Evolutionary conservation across 1,140 invertebrate genomes (phyloP), one percentile per base, ranked within the genome.

Genomic region (Sinonovacula constricta): DNA sequence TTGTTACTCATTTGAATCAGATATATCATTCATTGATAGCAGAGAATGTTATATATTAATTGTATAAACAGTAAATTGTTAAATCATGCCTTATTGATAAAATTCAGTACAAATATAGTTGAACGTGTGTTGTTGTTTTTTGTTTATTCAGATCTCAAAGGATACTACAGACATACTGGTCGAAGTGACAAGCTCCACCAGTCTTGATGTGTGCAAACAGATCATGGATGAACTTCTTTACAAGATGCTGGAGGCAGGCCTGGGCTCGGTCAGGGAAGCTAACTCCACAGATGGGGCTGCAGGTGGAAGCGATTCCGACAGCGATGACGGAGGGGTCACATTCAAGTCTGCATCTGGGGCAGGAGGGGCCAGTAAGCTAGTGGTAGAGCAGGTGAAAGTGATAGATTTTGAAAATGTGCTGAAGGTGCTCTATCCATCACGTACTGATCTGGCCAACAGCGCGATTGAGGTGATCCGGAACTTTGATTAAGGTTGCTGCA

Each of bases 381-480:
- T 90, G 15, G 90, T 95, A 14, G 92, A 94, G 82, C 94, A 96
- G 92, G 93, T 96, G 0, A 94, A 93, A 91, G 91, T 95, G 28
- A 92, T 95, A 12, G 94, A 95, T 87, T 82, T 90, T 1, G 93
- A 95, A 70, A 94, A 94, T 7, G 93, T 94, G 71, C 86, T 96
- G 80, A 94, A 94, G 87, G 92, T 93, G 24, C 92, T 96, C 3
- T 96, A 95, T 91, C 95, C 95, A n/a, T 95, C 95, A 0, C 92
- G 94, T 84, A 92, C 92, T 10, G 95, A 96, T 90, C 92, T 95
- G 30, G 36, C 78, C 22, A 81, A 82, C 26, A 88, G 89, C 22
- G 66, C 63, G 14, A 87, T 83, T 54, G 60, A 77, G 15, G 87
- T 90, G 1, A 72, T 82, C 1, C 79, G 89, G 63, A 82, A 87